phyloP scores from a whole-genome alignment of 2,888 invertebrate species.

The Melieria crassipennis region DNA sequence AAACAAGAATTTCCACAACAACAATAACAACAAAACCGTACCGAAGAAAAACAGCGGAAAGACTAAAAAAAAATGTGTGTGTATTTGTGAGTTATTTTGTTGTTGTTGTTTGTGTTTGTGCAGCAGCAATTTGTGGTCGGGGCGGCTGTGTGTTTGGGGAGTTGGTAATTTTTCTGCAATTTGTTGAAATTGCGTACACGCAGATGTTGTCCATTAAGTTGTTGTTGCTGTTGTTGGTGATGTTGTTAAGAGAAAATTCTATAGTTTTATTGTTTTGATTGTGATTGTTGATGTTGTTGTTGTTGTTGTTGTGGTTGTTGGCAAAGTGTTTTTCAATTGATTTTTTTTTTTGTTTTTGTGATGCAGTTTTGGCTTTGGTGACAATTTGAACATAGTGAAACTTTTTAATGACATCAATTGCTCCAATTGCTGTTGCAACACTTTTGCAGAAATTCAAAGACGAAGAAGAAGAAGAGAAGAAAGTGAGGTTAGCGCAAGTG shows the following conservation, averaged over 20 bases:
- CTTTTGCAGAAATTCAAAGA: too few relatives aligned
- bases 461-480: too few relatives aligned
- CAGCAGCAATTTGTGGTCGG: not conserved
- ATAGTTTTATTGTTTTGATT: conserved; percentile 3
- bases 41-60: conserved; percentile 3
- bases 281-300: not conserved
- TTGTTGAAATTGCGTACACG: conserved; percentile 17
- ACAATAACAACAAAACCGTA: conserved; percentile 1
- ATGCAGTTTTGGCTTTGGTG: too few relatives aligned
- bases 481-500: too few relatives aligned
- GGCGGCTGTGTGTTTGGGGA: conserved; percentile 5
- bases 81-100: too few relatives aligned
- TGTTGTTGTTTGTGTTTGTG: not conserved
- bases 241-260: conserved; percentile 1
- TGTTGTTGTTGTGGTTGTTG: not conserved
- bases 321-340: too few relatives aligned
- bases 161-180: conserved; percentile 20
- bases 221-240: conserved; percentile 8
- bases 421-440: too few relatives aligned
- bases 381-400: too few relatives aligned
- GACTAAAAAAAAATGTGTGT: conserved; percentile 6
- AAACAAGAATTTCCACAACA: conserved; percentile 18
- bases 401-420: too few relatives aligned
- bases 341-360: too few relatives aligned
- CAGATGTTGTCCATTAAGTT: conserved; percentile 23